Percentiles rank a stretch among this genome's conserved stretches.
Conservation (phyloP, 2,888 invertebrate genomes). For the Hydropsyche betteni region DNA sequence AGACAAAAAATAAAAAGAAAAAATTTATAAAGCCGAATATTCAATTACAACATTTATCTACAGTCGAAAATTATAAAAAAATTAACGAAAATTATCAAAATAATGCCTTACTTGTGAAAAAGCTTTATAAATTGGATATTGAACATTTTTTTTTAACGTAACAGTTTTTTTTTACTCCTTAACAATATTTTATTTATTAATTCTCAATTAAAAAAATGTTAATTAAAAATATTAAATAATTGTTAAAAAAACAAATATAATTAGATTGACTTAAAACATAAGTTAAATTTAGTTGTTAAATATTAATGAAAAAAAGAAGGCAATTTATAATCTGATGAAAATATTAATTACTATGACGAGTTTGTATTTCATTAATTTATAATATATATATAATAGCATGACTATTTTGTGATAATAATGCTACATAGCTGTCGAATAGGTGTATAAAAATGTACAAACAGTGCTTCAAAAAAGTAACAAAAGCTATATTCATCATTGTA, state of each 20-base stretch:
- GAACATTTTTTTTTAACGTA: too few species aligned
- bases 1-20: too few species aligned
- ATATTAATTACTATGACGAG: slow-evolving; percentile 38
- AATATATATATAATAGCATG: slow-evolving; percentile 30
- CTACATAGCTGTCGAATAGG: slow-evolving; percentile 30
- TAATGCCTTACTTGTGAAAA: too few species aligned
- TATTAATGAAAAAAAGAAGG: slow-evolving; percentile 37
- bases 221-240: slow-evolving; percentile 33
- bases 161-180: background rate
- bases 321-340: background rate
- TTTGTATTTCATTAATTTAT: slow-evolving; percentile 34
- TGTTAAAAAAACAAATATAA: slow-evolving; percentile 34
- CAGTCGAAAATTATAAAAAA: too few species aligned
- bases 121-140: too few species aligned
- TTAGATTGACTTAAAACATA: slow-evolving; percentile 48
- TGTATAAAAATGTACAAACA: slow-evolving; percentile 40
- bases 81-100: too few species aligned
- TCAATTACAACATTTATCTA: too few species aligned
- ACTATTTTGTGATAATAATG: slow-evolving; percentile 22
- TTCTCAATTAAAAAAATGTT: slow-evolving; percentile 32
- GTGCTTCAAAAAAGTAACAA: slow-evolving; percentile 33
- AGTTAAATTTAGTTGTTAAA: slow-evolving; percentile 52
- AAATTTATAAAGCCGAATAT: too few species aligned
- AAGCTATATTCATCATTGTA: slow-evolving; percentile 7
- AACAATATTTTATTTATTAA: slow-evolving; percentile 15